phyloP scores from a whole-genome alignment of 92 coral and sea anemone species.

The Paragorgia papillata region DNA sequence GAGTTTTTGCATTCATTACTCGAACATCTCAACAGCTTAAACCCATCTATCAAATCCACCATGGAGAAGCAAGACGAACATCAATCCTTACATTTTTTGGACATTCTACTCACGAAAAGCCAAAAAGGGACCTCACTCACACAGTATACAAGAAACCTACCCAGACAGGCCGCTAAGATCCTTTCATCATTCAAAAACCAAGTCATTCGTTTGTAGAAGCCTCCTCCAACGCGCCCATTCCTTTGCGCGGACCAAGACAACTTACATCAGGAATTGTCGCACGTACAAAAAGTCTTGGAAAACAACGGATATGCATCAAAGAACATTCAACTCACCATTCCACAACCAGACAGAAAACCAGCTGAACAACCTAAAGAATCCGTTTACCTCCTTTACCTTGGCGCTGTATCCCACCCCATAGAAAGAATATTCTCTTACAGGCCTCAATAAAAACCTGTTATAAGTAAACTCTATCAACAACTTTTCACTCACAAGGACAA shows the following conservation, averaged over 20 bases:
- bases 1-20: background rate
- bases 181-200: slow-evolving; percentile 25
- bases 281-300: background rate
- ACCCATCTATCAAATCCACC: slow-evolving; percentile 32
- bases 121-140: background rate
- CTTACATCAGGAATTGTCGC: background rate
- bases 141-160: slow-evolving; percentile 22
- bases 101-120: background rate
- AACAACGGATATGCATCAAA: slow-evolving; percentile 17
- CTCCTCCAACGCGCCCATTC: slow-evolving; percentile 8
- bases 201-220: slow-evolving; percentile 6
- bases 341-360: too few species aligned
- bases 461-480: too few species aligned
- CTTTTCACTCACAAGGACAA: too few species aligned
- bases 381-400: too few species aligned
- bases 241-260: too few species aligned
- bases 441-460: too few species aligned
- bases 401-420: too few species aligned
- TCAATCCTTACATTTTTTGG: slow-evolving; percentile 19
- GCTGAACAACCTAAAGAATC: too few species aligned
- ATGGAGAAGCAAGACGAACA: slow-evolving; percentile 7
- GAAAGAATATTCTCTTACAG: too few species aligned
- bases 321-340: background rate
- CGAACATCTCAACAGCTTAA: background rate
- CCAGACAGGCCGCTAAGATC: slow-evolving; percentile 25